A percentile compares a stretch with the other conserved stretches of the same genome.
phyloP scores from a whole-genome alignment of 2,888 invertebrate species.

The Abrostola triplasia region DNA sequence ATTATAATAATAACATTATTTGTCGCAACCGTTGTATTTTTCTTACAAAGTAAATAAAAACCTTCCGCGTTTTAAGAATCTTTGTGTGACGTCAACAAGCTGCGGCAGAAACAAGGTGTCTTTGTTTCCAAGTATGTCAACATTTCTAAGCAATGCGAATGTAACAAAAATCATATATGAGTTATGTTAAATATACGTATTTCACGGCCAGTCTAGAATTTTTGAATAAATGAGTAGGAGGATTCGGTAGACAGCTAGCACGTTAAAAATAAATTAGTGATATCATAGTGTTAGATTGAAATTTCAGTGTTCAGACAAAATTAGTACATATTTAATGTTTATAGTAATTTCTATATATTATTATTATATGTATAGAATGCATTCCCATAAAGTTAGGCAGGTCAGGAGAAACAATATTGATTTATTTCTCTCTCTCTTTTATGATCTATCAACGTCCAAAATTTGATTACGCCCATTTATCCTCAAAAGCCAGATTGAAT shows the following conservation, averaged over 20 bases:
- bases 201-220: neutral
- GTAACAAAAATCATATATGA: neutral
- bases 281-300: no score
- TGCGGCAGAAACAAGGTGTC: neutral
- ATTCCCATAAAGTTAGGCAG: no score
- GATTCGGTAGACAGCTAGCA: neutral
- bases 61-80: constrained; percentile 3
- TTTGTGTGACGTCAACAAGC: constrained; percentile 1
- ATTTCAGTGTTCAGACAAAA: no score
- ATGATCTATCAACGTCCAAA: no score
- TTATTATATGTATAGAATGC: no score
- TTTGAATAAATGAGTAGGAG: neutral
- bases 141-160: constrained; percentile 2
- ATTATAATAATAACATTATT: neutral
- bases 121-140: neutral
- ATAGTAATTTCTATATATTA: no score
- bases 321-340: no score
- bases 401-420: no score
- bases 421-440: no score
- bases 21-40: constrained; percentile 1
- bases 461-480: no score
- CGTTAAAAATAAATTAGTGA: no score
- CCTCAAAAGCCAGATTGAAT: no score
- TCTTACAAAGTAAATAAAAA: constrained; percentile 3
- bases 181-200: neutral